Percentiles rank a stretch among this genome's conserved stretches.
Conservation (phyloP, 2,113 vertebrate species). For the Thryonomys swinderianus region DNA sequence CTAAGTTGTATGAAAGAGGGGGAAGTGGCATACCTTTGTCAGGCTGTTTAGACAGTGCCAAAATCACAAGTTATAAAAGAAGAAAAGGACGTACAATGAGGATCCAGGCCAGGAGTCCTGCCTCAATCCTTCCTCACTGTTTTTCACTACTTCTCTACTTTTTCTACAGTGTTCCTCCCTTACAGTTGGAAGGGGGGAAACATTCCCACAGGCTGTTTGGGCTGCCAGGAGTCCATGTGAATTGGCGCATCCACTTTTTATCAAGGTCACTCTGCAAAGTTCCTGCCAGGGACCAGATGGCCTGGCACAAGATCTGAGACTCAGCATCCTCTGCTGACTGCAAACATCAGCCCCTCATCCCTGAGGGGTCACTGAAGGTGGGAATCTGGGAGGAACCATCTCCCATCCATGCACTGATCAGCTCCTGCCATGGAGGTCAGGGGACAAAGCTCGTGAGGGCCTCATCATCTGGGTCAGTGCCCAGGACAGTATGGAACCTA, state of each 20-base stretch:
- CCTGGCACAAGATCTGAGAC: constrained; percentile 78
- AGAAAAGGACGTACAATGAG: not conserved
- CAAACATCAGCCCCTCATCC: constrained; percentile 67
- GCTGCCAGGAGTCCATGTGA: not conserved
- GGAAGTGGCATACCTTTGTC: not conserved
- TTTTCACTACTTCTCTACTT: constrained; percentile 11
- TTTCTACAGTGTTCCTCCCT: not conserved
- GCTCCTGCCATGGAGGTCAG: not conserved
- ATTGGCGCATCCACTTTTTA: constrained; percentile 8
- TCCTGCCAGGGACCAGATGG: constrained; percentile 68
- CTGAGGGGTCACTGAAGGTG: constrained; percentile 42
- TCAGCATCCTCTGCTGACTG: constrained; percentile 57
- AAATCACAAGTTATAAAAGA: not conserved
- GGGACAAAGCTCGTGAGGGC: not conserved
- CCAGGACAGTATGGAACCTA: not conserved
- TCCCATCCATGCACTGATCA: not conserved
- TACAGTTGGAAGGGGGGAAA: not conserved
- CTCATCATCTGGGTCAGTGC: too few species aligned
- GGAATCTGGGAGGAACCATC: constrained; percentile 3
- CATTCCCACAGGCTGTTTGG: not conserved
- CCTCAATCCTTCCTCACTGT: not conserved
- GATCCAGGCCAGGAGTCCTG: not conserved
- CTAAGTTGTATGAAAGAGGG: not conserved
- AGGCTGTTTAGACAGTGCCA: not conserved
- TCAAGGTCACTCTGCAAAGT: constrained; percentile 35